Evolutionary conservation across 1,140 invertebrate species (phyloP), one percentile per base, ranked within the genome.

Genomic region (Monomorium pharaonis): DNA sequence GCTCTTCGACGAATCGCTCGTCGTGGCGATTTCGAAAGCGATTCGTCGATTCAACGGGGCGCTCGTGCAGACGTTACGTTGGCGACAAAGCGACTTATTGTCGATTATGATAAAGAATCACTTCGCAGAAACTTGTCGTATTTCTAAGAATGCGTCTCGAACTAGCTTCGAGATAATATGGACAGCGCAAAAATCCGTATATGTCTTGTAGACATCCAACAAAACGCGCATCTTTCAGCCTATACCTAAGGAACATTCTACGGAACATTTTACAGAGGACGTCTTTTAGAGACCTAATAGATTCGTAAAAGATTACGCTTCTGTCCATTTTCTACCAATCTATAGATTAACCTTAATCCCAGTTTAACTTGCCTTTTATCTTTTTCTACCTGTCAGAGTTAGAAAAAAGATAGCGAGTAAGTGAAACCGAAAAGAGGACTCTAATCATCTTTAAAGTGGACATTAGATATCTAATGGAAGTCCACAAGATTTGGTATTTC

Each of bases 71-170:
- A 67, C 63, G 62, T 67, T 67, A 67, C 33, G 63, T 65, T n/a
- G 49, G 27, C 60, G 65, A 74, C 67, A 83, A 72, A 83, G 67
- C 67, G 51, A 83, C 78, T 83, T 83, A 83, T 83, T 83, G 78
- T 83, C 78, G 67, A 14, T 74, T 72, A 37, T 30, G 51, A 83
- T 74, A 72, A 44, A 83, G 37, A 81, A 81, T 58, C 60, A 47
- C 18, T 70, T 58, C 24, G 4, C 51, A 37, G 51, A 83, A 54
- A 72, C 37, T 81, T 21, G 42, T 75, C 33, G 42, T 77, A 51
- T 54, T 54, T 47, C 44, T 51, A 80, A 78, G 24, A 33, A 77
- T 27, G 30, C 30, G 33, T 21, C 44, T 80, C 44, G 30, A 65
- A 44, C n/a, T 49, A 51, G 42, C 54, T 75, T 18, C 33, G 42